Percentiles rank a stretch among this genome's conserved stretches.
Conservation (phyloP, 1,140 invertebrate species). For the Holotrichia oblita region DNA sequence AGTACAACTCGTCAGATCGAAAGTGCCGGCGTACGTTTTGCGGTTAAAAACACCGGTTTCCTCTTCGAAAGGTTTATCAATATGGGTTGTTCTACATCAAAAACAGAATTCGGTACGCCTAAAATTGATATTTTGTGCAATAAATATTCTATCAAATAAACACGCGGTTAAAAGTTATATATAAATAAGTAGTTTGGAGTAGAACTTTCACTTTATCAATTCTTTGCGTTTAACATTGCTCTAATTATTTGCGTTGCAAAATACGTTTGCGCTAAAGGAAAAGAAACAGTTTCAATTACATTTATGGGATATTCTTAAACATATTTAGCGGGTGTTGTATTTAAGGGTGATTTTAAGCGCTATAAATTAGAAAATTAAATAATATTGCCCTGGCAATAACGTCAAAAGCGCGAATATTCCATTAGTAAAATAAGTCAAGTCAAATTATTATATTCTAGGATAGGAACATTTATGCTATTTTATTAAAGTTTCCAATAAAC, state of each 20-base stretch:
- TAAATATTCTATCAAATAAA: constrained; percentile 1
- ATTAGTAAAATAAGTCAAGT: not conserved
- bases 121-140: not conserved
- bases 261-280: not conserved
- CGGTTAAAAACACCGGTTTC: constrained; percentile 10
- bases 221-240: not conserved
- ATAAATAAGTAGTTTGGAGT: not conserved
- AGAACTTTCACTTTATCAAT: constrained; percentile 2
- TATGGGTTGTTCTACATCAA: constrained; percentile 34
- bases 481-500: not conserved
- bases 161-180: not conserved
- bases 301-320: too few relatives aligned
- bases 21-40: not conserved
- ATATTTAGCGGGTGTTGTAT: too few relatives aligned
- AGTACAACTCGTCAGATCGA: not conserved
- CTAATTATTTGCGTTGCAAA: not conserved
- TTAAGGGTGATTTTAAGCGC: too few relatives aligned
- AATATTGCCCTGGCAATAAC: not conserved
- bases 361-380: not conserved
- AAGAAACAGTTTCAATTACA: not conserved
- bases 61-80: not conserved
- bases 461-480: not conserved
- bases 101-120: constrained; percentile 26
- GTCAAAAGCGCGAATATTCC: not conserved
- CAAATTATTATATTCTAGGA: not conserved